Evolutionary conservation across 2,888 invertebrate genomes (phyloP), one percentile per base, ranked within the genome.

Genomic region (Standfussiana lucernea): DNA sequence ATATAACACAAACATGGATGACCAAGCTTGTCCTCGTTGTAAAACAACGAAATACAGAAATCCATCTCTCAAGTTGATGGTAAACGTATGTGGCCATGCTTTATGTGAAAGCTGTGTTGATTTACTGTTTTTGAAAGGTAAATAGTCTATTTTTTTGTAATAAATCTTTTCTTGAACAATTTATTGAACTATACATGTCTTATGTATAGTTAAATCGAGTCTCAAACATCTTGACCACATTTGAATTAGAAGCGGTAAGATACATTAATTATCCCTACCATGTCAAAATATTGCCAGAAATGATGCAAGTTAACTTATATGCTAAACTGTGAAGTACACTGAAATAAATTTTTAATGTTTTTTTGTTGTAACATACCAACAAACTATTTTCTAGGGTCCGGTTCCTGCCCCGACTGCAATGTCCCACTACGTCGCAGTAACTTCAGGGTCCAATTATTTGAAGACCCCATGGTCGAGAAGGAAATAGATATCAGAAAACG

Each of bases 21-120:
- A 99, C 90, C 98, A 98, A 95, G 98, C 98, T 45, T 99, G 99
- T 97, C 99, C 99, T 82, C 98, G 99, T 95, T 99, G 99, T 96
- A 99, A 99, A 97, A 99, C 99, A 59, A 99, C 98, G 68, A 99
- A 99, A 96, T 99, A 99, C 93, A 97, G 99, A 94, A 99, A 99
- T 96, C 99, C 99, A 53, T 98, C 99, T 0, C 95, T 99, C 75
- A 99, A 99, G 93, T 97, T 99, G 97, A 98, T 99, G 99, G 99
- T 99, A 82, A 99, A 99, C 94, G 98, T 99, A 75, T 99, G 99
- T 95, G 99, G 99, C 47, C 99, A 99, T 97, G 98, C 99, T 59
- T 96, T 99, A 89, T 99, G 99, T 96, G 99, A 99, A 95, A 99
- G 98, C 93, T 99, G 99, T 96, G 99, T 99, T 53, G 99, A 99